Evolutionary conservation across 2,888 invertebrate species (phyloP).

Genomic region (Geophilus truncorum): DNA sequence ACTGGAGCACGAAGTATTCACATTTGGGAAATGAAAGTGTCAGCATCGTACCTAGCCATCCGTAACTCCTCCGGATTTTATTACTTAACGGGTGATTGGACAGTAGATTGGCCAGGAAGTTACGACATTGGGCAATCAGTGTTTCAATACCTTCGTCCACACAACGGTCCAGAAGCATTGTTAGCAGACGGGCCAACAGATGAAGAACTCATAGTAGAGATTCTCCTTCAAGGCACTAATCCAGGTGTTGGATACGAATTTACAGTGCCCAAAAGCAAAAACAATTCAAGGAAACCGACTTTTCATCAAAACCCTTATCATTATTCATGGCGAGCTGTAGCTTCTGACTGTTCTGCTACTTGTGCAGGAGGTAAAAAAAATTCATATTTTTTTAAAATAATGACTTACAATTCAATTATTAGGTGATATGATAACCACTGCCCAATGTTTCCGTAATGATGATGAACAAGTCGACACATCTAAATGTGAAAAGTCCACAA

Average conservation of each 20-base stretch:
- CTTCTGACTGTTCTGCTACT: neutral
- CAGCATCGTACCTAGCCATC: constrained; percentile 35
- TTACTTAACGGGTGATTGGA: constrained; percentile 34
- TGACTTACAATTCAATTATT: constrained; percentile 52
- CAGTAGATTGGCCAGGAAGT: constrained; percentile 38
- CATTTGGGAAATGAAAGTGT: constrained; percentile 33
- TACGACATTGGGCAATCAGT: constrained; percentile 35
- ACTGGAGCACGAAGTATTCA: constrained; percentile 35
- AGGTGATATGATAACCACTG: constrained; percentile 32
- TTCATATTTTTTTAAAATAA: constrained; percentile 40
- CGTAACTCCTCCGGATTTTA: constrained; percentile 27
- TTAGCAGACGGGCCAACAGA: constrained; percentile 73
- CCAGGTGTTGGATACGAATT: constrained; percentile 81
- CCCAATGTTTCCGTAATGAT: constrained; percentile 30
- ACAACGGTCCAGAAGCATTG: constrained; percentile 70
- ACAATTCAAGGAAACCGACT: neutral
- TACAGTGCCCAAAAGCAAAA: constrained; percentile 56
- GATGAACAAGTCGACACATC: constrained; percentile 23
- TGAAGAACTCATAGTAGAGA: constrained; percentile 54
- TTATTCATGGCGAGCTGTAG: constrained; percentile 21
- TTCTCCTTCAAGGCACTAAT: constrained; percentile 63
- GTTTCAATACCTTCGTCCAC: constrained; percentile 34
- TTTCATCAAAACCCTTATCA: neutral
- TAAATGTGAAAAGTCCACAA: neutral
- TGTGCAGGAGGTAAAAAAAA: neutral